Percentiles rank a stretch among this genome's conserved stretches.
phyloP scores from a whole-genome alignment of 1,140 invertebrate species.

The Drosophila guanche region DNA sequence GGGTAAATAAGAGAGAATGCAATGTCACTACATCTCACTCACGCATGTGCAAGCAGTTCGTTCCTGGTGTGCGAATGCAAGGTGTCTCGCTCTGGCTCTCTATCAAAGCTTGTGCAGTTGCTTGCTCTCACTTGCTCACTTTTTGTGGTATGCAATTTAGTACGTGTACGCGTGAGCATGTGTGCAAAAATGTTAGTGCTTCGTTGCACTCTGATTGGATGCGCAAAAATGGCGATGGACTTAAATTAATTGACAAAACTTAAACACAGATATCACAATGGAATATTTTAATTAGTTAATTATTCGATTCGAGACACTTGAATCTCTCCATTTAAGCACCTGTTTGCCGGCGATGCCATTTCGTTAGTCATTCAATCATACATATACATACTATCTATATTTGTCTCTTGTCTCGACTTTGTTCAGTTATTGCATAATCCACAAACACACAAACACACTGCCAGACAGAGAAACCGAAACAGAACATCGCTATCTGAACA shows the following conservation, averaged over 20 bases:
- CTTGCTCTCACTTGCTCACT: not conserved
- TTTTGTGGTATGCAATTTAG: no score
- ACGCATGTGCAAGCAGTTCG: no score
- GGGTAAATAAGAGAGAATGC: slow-evolving; percentile 12
- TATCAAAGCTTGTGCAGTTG: not conserved
- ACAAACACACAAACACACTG: slow-evolving; percentile 6
- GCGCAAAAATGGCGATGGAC: slow-evolving; percentile 43
- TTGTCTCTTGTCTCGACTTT: slow-evolving; percentile 14
- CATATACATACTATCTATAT: slow-evolving; percentile 41
- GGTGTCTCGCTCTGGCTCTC: no score
- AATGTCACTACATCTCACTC: slow-evolving; percentile 6
- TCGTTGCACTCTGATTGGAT: slow-evolving; percentile 51
- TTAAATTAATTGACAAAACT: slow-evolving; percentile 1
- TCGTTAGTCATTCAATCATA: slow-evolving; percentile 36
- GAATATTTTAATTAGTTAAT: slow-evolving; percentile 5
- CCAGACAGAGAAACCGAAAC: slow-evolving; percentile 31
- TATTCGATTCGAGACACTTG: not conserved
- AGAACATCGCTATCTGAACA: slow-evolving; percentile 66
- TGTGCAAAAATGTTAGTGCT: slow-evolving; percentile 5
- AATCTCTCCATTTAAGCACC: slow-evolving; percentile 16
- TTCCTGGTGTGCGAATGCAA: no score
- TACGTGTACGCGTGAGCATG: no score
- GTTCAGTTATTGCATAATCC: slow-evolving; percentile 48
- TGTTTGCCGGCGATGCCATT: slow-evolving; percentile 35
- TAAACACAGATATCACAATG: no score